phyloP scores from a whole-genome alignment of 2,888 invertebrate genomes.

The Schizotus pectinicornis region DNA sequence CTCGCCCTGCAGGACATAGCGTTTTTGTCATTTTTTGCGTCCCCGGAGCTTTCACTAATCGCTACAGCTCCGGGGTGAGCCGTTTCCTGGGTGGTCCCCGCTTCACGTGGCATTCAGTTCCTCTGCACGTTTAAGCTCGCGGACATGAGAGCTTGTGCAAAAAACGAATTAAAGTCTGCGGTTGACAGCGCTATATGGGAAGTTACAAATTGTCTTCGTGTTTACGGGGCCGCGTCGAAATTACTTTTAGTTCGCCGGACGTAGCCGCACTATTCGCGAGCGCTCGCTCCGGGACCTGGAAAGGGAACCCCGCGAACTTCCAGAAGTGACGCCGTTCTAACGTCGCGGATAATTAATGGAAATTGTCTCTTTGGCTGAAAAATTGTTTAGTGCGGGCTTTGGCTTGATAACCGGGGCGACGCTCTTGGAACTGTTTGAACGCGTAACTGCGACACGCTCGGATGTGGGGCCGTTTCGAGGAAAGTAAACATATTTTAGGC shows the following conservation, averaged over 20 bases:
- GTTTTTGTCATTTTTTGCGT: not conserved
- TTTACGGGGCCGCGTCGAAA: too few species aligned
- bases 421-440: too few species aligned
- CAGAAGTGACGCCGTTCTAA: too few species aligned
- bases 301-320: too few species aligned
- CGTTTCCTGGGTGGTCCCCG: conserved; percentile 1
- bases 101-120: conserved; percentile 3
- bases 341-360: too few species aligned
- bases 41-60: conserved; percentile 1
- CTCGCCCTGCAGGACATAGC: not conserved
- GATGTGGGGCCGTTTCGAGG: not conserved
- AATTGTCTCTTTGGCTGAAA: too few species aligned
- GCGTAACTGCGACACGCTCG: not conserved
- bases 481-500: conserved; percentile 2
- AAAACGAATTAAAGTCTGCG: conserved; percentile 32
- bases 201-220: conserved; percentile 17
- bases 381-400: too few species aligned
- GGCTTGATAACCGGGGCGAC: too few species aligned
- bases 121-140: not conserved
- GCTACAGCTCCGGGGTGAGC: not conserved
- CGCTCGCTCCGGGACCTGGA: too few species aligned
- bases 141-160: not conserved
- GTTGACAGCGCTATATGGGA: conserved; percentile 20
- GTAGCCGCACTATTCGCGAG: too few species aligned
- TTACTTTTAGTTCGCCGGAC: too few species aligned